phyloP scores from a whole-genome alignment of 2,797 vertebrate genomes.

The Tenualosa thibaudeaui region DNA sequence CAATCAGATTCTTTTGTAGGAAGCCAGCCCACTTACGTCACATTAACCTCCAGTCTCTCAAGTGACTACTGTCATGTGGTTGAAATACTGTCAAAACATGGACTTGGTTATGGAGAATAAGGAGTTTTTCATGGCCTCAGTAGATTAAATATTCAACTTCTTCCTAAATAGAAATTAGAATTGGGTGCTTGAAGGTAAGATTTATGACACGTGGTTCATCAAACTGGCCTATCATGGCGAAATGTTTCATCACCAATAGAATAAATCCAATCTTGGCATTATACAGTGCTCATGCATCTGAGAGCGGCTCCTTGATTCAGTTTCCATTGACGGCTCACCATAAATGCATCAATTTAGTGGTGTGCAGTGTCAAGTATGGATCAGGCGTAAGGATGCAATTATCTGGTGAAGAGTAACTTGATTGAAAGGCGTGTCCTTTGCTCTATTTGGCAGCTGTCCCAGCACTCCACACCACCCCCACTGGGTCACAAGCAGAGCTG shows the following conservation, averaged over 20 bases:
- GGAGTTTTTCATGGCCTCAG: neutral
- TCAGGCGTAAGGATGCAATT: neutral
- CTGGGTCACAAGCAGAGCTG: neutral
- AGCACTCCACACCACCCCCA: neutral
- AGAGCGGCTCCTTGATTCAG: neutral
- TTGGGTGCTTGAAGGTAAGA: neutral
- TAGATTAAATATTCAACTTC: neutral
- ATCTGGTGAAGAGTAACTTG: slow-evolving; percentile 6
- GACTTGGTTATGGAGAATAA: neutral
- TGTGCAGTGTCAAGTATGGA: neutral
- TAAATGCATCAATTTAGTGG: neutral
- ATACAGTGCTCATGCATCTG: neutral
- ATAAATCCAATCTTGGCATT: neutral
- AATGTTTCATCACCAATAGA: neutral
- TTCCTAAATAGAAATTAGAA: neutral
- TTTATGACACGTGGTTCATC: neutral
- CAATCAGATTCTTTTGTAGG: neutral
- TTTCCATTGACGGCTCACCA: neutral
- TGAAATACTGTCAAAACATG: neutral
- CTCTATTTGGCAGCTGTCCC: neutral
- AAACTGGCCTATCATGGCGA: neutral
- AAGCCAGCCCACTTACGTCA: neutral
- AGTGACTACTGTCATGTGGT: neutral
- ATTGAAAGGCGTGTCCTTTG: slow-evolving; percentile 1
- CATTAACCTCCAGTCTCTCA: neutral